Base-by-base conservation (phyloP, 2,113 vertebrate species). In the Gobiocypris rarus region DNA sequence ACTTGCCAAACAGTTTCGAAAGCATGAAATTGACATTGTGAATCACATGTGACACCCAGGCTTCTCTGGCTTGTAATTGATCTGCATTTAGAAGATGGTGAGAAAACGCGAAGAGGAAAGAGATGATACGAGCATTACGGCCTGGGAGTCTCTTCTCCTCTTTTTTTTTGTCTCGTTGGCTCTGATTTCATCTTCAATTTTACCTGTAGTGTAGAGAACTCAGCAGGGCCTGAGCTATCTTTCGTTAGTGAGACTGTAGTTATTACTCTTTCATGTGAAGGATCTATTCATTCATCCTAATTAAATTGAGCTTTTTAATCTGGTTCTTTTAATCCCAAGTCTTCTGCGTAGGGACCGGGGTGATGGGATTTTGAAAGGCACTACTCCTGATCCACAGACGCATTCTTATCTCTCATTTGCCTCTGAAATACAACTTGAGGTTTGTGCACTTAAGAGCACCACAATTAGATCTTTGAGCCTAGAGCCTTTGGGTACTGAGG, bases 11-110 rank as follows among this genome's bases (percentile, higher is more conserved):
- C 90, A 96, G 95, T 96, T 97, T 94, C 87, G 91, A 90, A 91
- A 95, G 96, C 97, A 95, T 97, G 97, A 97, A 98, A 98, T 97
- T 97, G 97, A 97, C 97, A 96, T 96, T 96, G 96, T 95, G 96
- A 97, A 97, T 98, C 95, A 94, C 93, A 96, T 95, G 95, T 96
- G 97, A 97, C 96, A 95, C 90, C 92, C 91, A 87, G 94, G 94
- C 96, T 96, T 96, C 95, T 97, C 96, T 95, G 94, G 91, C 88
- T 94, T 78, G 96, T 98, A 98, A 98, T 98, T 98, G 97, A 98
- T 98, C 95, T 89, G 94, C 94, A 95, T 93, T 95, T 95, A 93
- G 94, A 93, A 84, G 81, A 83, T 34, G 77, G 6, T 41, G 56
- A 87, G 65, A 43, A 19, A 48, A 81, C 63, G 45, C 4, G 17